These are phyloP conservation scores for Varecia variegata DNA, from an alignment of 2,797 vertebrate species.

Conservation along the genomic window DNA sequence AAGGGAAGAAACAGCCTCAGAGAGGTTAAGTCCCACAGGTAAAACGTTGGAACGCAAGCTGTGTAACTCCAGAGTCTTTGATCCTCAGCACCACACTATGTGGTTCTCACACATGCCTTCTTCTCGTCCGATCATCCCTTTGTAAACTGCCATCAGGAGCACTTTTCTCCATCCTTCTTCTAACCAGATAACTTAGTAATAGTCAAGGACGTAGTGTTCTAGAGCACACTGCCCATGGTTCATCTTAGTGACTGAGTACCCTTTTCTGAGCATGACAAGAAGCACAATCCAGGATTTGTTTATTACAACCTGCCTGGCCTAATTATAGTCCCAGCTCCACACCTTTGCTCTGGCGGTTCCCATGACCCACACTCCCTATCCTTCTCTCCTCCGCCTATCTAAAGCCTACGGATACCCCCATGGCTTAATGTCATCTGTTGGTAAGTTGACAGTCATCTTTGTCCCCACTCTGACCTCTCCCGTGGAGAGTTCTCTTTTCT, in stretches of 20 bases:
- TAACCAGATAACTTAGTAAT: background rate
- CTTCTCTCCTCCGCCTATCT: background rate
- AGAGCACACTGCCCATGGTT: background rate
- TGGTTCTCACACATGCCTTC: background rate
- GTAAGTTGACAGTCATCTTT: background rate
- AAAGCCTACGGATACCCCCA: background rate
- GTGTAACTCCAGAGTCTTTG: background rate
- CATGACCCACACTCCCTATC: background rate
- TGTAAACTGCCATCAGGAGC: background rate
- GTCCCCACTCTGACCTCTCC: background rate
- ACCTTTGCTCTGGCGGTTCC: background rate
- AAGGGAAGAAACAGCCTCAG: background rate
- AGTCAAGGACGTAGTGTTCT: background rate
- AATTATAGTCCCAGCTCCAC: background rate
- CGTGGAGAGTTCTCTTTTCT: background rate
- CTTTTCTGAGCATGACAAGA: background rate
- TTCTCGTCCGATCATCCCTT: background rate
- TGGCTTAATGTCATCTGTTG: background rate
- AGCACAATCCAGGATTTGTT: background rate
- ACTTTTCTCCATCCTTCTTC: background rate
- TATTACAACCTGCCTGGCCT: background rate
- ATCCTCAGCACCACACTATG: rapidly evolving
- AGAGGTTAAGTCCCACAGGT: background rate
- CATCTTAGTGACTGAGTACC: background rate
- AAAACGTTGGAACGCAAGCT: background rate